phyloP scores from a whole-genome alignment of 2,888 invertebrate genomes.

The Lasioglossum pauxillum region DNA sequence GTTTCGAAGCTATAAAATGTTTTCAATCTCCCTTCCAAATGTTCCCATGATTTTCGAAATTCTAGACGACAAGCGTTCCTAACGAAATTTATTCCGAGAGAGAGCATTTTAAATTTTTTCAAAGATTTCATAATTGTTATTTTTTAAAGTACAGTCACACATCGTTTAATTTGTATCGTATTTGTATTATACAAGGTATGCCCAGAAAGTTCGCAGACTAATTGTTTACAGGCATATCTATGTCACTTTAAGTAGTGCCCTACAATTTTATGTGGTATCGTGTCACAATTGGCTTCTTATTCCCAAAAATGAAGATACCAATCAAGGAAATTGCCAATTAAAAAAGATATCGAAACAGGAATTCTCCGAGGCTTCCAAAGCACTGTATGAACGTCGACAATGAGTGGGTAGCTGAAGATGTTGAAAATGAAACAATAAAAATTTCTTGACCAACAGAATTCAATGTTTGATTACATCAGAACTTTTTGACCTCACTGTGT shows the following conservation, averaged over 20 bases:
- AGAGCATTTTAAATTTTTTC: background rate
- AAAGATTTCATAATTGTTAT: background rate
- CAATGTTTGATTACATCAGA: too few species aligned
- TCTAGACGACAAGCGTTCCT: background rate
- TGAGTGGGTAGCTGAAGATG: too few species aligned
- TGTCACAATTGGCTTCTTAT: background rate
- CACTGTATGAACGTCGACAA: background rate
- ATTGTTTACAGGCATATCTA: background rate
- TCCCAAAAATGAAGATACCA: background rate
- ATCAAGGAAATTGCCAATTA: background rate
- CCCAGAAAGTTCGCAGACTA: background rate
- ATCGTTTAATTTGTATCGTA: background rate
- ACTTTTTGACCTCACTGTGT: too few species aligned
- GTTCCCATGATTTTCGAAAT: background rate
- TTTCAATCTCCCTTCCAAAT: background rate
- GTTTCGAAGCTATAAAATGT: constrained; percentile 16
- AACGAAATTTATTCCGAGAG: background rate
- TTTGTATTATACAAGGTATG: too few species aligned
- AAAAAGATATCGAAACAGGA: background rate
- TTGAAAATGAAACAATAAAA: too few species aligned
- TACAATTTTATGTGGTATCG: too few species aligned
- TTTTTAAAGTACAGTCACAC: background rate
- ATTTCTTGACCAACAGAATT: too few species aligned
- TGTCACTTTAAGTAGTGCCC: too few species aligned
- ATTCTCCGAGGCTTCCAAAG: too few species aligned